Percentiles rank a stretch among this genome's conserved stretches.
Evolutionary conservation across 2,888 invertebrate species (phyloP).

Genomic region (Acrobeloides nanus): DNA sequence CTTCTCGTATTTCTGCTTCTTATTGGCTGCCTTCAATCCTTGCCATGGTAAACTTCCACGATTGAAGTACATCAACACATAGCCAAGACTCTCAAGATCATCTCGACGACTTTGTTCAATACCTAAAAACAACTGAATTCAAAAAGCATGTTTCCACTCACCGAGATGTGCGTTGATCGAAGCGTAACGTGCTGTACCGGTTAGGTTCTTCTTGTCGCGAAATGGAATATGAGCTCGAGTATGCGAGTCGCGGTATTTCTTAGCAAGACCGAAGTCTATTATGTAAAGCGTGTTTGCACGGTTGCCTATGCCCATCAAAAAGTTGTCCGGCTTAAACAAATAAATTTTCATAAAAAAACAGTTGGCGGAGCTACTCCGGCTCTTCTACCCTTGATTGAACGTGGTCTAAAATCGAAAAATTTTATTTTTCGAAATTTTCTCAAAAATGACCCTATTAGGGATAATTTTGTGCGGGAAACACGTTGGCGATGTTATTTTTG

Average conservation of each 20-base stretch:
- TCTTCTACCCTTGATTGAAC: too few species aligned
- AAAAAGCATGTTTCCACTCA: too few species aligned
- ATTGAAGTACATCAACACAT: slow-evolving; percentile 15
- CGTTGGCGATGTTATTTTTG: too few species aligned
- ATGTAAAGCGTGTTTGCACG: slow-evolving; percentile 55
- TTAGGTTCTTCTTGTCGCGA: slow-evolving; percentile 98
- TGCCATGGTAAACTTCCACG: slow-evolving; percentile 12
- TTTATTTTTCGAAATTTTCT: too few species aligned
- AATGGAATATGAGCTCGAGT: slow-evolving; percentile 60
- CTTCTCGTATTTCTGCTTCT: slow-evolving; percentile 13
- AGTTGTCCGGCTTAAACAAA: slow-evolving; percentile 56
- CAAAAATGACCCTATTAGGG: too few species aligned
- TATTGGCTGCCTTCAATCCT: slow-evolving; percentile 7
- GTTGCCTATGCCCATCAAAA: slow-evolving; percentile 59
- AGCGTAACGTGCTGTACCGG: slow-evolving; percentile 93
- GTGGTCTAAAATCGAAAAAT: too few species aligned
- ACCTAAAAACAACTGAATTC: slow-evolving; percentile 6
- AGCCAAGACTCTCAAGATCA: slow-evolving; percentile 11
- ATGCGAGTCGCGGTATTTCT: slow-evolving; percentile 54
- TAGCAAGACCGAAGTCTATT: slow-evolving; percentile 58
- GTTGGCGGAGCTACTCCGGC: slow-evolving; percentile 46
- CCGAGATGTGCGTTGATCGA: slow-evolving; percentile 98
- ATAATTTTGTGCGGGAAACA: too few species aligned
- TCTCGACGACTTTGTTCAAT: slow-evolving; percentile 13
- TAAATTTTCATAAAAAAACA: not conserved